Base-by-base conservation (phyloP, 1,140 invertebrate genomes). In the Ptiloglossa arizonensis region DNA sequence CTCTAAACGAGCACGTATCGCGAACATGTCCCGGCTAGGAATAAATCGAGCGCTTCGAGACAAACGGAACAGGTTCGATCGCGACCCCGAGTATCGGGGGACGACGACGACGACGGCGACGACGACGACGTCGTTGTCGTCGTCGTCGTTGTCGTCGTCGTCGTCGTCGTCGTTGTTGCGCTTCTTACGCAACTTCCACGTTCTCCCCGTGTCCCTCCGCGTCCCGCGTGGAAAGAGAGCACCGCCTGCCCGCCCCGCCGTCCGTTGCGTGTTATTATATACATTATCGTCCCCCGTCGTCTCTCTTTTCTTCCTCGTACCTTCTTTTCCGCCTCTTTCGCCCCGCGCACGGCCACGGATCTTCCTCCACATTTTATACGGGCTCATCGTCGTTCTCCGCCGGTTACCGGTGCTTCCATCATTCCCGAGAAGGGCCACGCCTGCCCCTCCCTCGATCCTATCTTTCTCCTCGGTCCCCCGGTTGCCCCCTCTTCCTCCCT, bases 371-470 rank as follows among this genome's bases (percentile, higher is more conserved):
- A 76, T 85, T 85, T 88, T 85, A 81, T 86, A 71, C 76, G 24
- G 70, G 77, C 82, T 83, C 85, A 85, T 87, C 88, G 80, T 88
- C 85, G 81, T 81, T 87, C 81, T 87, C 83, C 76, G 71, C 82
- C 83, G 83, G 81, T 89, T 88, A 86, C 89, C 89, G 85, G 82
- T 88, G 86, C 88, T 90, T 89, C 89, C 90, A 91, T 91, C 89
- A 89, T 90, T 89, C 89, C 87, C 79, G 79, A 71, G 80, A 82
- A 85, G 82, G 66, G 84, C 90, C 90, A 90, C 89, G 90, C 89
- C 90, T 87, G 89, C 89, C 89, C 88, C 88, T 88, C 82, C 82
- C 85, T 87, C 86, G 89, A 91, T 91, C 89, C 83, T 90, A 90
- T 90, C 90, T 89, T 81, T 73, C 79, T 70, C 62, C 82, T 79